Conservation (phyloP, 2,113 vertebrate species). For the Chelonoidis abingdonii region DNA sequence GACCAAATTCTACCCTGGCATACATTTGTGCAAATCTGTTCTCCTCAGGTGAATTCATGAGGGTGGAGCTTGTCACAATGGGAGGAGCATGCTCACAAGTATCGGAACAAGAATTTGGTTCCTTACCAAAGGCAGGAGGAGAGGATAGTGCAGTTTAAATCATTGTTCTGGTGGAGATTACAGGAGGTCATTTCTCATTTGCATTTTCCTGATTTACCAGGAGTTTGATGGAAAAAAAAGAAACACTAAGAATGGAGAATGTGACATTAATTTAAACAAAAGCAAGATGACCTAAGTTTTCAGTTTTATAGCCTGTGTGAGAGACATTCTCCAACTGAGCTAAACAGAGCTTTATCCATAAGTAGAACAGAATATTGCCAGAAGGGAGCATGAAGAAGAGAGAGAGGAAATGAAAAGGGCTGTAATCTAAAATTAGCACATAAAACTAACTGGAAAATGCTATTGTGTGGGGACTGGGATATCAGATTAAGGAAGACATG, state of each 20-base stretch:
- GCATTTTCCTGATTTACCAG: background rate
- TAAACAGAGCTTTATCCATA: background rate
- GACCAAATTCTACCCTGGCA: background rate
- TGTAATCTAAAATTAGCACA: background rate
- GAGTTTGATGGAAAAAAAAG: rapidly evolving
- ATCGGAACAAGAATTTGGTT: background rate
- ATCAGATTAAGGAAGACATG: conserved; percentile 52
- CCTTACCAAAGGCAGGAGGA: background rate
- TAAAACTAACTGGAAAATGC: conserved; percentile 62
- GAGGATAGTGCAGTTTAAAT: background rate
- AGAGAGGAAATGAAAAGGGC: background rate
- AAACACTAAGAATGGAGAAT: background rate
- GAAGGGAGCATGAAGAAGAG: background rate
- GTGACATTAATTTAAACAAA: conserved; percentile 40
- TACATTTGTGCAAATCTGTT: background rate
- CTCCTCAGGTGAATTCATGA: background rate
- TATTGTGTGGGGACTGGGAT: conserved; percentile 52
- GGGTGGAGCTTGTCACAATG: background rate
- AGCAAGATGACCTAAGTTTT: background rate
- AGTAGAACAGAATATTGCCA: background rate
- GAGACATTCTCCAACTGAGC: background rate
- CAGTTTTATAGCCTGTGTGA: conserved; percentile 23
- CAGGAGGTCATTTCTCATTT: background rate
- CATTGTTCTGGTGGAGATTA: background rate
- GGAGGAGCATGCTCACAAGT: background rate